phyloP scores from a whole-genome alignment of 1,140 invertebrate species.

The Drosophila pseudoobscura region DNA sequence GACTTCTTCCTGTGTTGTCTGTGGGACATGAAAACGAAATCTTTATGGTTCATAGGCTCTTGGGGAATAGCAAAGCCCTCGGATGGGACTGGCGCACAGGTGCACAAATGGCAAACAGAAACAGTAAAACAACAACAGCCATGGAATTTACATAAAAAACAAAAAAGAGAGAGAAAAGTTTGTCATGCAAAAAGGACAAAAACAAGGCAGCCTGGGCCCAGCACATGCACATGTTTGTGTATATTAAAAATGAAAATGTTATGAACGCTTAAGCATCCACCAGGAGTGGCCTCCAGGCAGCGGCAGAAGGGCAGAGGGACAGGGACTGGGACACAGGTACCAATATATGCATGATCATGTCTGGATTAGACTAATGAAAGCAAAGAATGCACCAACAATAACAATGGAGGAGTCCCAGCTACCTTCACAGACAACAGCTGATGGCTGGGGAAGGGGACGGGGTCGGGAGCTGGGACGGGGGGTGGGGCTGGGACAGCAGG shows the following conservation, averaged over 20 bases:
- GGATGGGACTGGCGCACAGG: constrained; percentile 44
- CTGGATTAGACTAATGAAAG: constrained; percentile 82
- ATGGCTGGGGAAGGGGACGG: constrained; percentile 13
- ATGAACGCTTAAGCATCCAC: constrained; percentile 13
- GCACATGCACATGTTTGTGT: constrained; percentile 30
- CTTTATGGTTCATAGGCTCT: constrained; percentile 10
- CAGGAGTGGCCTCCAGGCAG: constrained; percentile 9
- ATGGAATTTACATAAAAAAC: constrained; percentile 65
- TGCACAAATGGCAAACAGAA: constrained; percentile 57
- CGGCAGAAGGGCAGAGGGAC: background rate
- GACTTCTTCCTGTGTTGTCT: background rate
- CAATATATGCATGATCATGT: constrained; percentile 80
- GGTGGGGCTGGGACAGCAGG: background rate
- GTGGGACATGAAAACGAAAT: constrained; percentile 29
- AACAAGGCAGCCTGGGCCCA: background rate
- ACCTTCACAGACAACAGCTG: constrained; percentile 45
- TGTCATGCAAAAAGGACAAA: constrained; percentile 37
- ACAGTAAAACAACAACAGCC: constrained; percentile 47
- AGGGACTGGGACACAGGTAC: too few species aligned
- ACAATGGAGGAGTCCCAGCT: background rate
- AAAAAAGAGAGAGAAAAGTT: constrained; percentile 43
- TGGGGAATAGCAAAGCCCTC: constrained; percentile 16
- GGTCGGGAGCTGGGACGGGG: background rate
- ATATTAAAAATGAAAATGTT: constrained; percentile 41
- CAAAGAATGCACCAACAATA: constrained; percentile 27